A percentile compares a stretch with the other conserved stretches of the same genome.
phyloP scores from a whole-genome alignment of 1,140 invertebrate species.

The Sinonovacula constricta region DNA sequence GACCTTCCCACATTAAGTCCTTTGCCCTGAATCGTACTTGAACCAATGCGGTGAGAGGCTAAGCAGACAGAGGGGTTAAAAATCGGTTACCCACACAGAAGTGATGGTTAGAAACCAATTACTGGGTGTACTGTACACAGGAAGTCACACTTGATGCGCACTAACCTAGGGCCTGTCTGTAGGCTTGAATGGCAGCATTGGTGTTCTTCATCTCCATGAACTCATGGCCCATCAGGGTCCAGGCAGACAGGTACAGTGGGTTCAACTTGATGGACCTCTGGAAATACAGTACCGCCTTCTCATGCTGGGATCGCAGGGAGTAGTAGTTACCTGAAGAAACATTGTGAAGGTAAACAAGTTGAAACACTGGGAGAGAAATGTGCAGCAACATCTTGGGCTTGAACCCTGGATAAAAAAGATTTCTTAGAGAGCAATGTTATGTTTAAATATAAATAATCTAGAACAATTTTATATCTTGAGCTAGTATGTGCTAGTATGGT shows the following conservation, averaged over 20 bases:
- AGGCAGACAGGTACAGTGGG: slow-evolving; percentile 95
- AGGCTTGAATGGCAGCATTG: slow-evolving; percentile 97
- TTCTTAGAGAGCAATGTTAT: too few species aligned
- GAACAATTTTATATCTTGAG: too few species aligned
- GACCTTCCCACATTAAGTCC: background rate
- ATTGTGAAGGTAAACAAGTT: too few species aligned
- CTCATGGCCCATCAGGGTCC: slow-evolving; percentile 99
- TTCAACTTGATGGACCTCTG: slow-evolving; percentile 96
- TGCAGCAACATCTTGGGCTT: too few species aligned
- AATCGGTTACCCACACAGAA: too few species aligned
- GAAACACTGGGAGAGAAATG: too few species aligned
- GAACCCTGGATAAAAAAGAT: too few species aligned
- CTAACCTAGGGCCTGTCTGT: slow-evolving; percentile 96
- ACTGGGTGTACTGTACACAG: background rate
- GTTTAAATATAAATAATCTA: too few species aligned
- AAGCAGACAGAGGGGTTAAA: too few species aligned
- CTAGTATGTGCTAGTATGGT: too few species aligned
- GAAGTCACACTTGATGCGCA: too few species aligned
- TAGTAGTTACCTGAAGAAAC: slow-evolving; percentile 94
- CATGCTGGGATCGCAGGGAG: slow-evolving; percentile 96
- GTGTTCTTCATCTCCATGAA: slow-evolving; percentile 99
- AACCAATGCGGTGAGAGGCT: background rate
- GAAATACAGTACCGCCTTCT: slow-evolving; percentile 98
- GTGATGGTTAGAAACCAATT: background rate
- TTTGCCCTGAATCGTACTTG: too few species aligned